A percentile compares a stretch with the other conserved stretches of the same genome.
These are phyloP conservation scores for Priocnemis perturbator DNA, from an alignment of 2,888 invertebrate species.

Conservation along the genomic window DNA sequence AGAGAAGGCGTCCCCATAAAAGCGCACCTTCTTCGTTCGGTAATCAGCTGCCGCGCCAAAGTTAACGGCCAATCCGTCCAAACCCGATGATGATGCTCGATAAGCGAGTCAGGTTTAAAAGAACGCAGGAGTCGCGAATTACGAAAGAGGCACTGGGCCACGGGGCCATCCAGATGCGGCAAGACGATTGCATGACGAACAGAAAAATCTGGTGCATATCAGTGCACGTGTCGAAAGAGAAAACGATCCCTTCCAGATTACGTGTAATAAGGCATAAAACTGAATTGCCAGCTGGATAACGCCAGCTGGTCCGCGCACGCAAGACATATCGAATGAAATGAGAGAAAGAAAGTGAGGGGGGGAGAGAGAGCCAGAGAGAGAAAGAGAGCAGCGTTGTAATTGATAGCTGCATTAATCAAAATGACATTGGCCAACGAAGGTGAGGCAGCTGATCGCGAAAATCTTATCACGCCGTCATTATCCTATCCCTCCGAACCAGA, in stretches of 20 bases:
- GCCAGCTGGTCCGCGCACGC: constrained; percentile 47
- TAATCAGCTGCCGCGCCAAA: no score
- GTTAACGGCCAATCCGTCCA: no score
- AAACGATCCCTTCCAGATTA: constrained; percentile 43
- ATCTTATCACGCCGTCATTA: no score
- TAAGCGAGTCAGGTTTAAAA: no score
- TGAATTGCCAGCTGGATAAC: constrained; percentile 12
- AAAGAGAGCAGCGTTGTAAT: constrained; percentile 41
- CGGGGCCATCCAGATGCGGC: no score
- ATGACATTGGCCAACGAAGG: constrained; percentile 47
- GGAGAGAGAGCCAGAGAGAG: neutral
- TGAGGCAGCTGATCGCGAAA: constrained; percentile 38
- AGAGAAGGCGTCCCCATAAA: no score
- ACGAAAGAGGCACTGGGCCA: no score
- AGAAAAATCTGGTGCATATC: constrained; percentile 54
- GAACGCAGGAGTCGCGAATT: no score
- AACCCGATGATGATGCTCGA: no score
- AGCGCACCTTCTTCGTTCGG: no score
- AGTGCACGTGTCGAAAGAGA: constrained; percentile 54
- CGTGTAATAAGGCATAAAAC: constrained; percentile 31
- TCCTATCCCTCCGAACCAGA: no score
- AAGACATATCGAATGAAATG: neutral
- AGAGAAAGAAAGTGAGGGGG: neutral
- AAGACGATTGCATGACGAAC: no score
- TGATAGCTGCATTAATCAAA: constrained; percentile 62